Conservation (phyloP, 2,888 invertebrate genomes). For the Papilio elwesi region DNA sequence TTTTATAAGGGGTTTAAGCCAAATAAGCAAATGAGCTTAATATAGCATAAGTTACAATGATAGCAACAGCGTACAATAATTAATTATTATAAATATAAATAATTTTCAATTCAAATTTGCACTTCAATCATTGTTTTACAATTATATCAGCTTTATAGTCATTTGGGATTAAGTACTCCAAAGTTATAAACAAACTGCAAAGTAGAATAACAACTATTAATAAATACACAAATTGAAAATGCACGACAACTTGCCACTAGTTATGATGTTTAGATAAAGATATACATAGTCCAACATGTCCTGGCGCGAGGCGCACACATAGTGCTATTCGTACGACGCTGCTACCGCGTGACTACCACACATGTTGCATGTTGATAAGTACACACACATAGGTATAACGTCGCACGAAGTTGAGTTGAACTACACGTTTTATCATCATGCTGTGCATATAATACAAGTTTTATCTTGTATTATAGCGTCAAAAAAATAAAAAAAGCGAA, state of each 20-base stretch:
- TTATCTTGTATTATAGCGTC: too few species aligned
- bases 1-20: slow-evolving; percentile 9
- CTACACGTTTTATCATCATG: too few species aligned
- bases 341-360: too few species aligned
- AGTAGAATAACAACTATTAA: neutral
- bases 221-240: neutral
- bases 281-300: too few species aligned
- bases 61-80: slow-evolving; percentile 5
- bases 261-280: too few species aligned
- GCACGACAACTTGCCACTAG: neutral
- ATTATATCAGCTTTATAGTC: neutral
- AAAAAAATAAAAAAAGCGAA: too few species aligned
- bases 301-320: too few species aligned
- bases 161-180: slow-evolving; percentile 8
- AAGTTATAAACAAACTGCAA: neutral
- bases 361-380: too few species aligned
- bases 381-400: too few species aligned
- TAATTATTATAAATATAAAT: neutral
- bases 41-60: slow-evolving; percentile 9
- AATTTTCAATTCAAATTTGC: neutral
- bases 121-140: neutral
- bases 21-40: neutral
- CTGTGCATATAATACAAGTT: too few species aligned
- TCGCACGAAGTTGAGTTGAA: too few species aligned
- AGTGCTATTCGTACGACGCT: too few species aligned